Conservation (phyloP, 2,797 vertebrate species). For the Carapus acus region DNA sequence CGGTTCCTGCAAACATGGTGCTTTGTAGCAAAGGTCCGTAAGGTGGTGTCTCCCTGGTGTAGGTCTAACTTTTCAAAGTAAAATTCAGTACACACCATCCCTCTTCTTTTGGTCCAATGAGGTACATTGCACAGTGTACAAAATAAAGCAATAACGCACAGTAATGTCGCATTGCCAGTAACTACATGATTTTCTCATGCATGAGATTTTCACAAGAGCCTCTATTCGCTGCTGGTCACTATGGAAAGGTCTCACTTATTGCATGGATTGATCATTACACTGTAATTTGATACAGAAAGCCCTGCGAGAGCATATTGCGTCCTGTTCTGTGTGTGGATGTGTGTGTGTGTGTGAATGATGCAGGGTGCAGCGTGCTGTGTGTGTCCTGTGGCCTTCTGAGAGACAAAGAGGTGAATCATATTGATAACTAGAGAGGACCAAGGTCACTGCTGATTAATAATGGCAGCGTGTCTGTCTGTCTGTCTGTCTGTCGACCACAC, state of each 20-base stretch:
- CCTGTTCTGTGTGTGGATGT: slow-evolving; percentile 1
- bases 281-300: slow-evolving; percentile 54
- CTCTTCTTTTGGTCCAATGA: slow-evolving; percentile 10
- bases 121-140: slow-evolving; percentile 24
- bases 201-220: slow-evolving; percentile 54
- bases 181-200: slow-evolving; percentile 31
- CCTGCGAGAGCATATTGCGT: slow-evolving; percentile 41
- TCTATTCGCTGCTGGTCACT: slow-evolving; percentile 25
- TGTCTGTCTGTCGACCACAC: too few relatives aligned
- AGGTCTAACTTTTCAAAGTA: slow-evolving; percentile 4
- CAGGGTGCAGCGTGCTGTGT: slow-evolving; percentile 11
- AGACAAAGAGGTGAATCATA: slow-evolving; percentile 46
- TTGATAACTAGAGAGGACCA: slow-evolving; percentile 40
- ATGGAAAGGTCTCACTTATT: slow-evolving; percentile 53
- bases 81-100: slow-evolving; percentile 16
- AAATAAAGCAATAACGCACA: slow-evolving; percentile 26
- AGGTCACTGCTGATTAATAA: slow-evolving; percentile 63
- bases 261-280: slow-evolving; percentile 58
- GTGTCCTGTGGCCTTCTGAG: slow-evolving; percentile 9
- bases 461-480: slow-evolving; percentile 24
- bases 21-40: slow-evolving; percentile 14
- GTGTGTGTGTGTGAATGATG: background rate
- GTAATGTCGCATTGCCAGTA: slow-evolving; percentile 29
- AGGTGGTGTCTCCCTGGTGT: too few relatives aligned
- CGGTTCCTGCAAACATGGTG: slow-evolving; percentile 38